Evolutionary conservation across 2,888 invertebrate genomes (phyloP), one percentile per base, ranked within the genome.

Genomic region (Eucera pruinosa): DNA sequence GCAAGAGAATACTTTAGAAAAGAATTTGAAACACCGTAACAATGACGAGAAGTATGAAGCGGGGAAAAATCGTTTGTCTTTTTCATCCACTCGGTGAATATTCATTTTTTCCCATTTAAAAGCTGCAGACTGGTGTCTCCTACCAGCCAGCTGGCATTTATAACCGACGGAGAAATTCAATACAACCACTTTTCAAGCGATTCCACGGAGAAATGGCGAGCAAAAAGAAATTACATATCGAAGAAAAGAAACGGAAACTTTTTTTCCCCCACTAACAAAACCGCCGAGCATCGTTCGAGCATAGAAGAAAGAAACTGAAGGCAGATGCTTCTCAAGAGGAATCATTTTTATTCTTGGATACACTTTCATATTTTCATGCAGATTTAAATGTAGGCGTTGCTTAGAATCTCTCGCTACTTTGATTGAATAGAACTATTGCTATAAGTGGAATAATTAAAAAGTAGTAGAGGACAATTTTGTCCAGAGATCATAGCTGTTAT

Each of bases 121-220:
- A 36, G 54, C 25, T 23, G 15, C 15, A 36, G 13, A 55, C 45
- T 6, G 7, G 7, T 0, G 4, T 15, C 55, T 3, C 36, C 36
- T 7, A 15, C 54, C 20, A 36, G 20, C 0, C 30, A 33, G 20
- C 15, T 36, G 6, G 36, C 13, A 55, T 55, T 36, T 55, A 20
- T 25, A n/a, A 55, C 20, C 20, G 36, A 23, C 33, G 36, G 20
- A 18, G 55, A 36, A 55, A 55, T 36, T 36, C 20, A 36, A 55
- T 36, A 11, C 23, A 15, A 15, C 18, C 54, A 33, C 36, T 23
- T 55, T 23, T 36, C 23, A 15, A 52, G 13, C 30, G 30, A 30
- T 52, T 52, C 5, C 11, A 18, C 18, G 2, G 18, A 13, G 5
- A 0, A 18, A 4, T 15, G 15, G 3, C 3, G 7, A 0, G 23